Conservation (phyloP, 2,888 invertebrate species). For the Clepsis dumicolana region DNA sequence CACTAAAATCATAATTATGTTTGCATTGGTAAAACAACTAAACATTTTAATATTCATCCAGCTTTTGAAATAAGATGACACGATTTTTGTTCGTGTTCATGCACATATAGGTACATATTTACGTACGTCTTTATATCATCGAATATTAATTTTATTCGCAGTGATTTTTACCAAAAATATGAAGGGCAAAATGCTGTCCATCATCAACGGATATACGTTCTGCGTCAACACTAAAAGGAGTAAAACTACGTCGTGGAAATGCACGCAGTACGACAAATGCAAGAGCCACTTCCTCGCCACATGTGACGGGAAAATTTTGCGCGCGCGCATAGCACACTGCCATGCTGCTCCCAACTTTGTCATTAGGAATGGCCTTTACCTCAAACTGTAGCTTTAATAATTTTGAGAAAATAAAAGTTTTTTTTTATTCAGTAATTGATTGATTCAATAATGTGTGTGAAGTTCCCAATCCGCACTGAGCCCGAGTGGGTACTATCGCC, state of each 20-base stretch:
- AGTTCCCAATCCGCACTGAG: too few relatives aligned
- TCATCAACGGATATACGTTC: conserved; percentile 43
- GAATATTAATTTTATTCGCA: conserved; percentile 6
- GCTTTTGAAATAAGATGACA: too few relatives aligned
- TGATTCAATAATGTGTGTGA: too few relatives aligned
- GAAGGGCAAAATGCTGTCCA: neutral
- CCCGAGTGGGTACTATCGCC: too few relatives aligned
- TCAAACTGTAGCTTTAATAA: neutral
- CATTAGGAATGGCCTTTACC: neutral
- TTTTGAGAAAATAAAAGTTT: neutral
- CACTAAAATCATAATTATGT: too few relatives aligned
- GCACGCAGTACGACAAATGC: neutral
- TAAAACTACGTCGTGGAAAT: neutral
- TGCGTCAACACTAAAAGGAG: neutral
- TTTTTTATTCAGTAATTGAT: too few relatives aligned
- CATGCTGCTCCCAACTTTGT: neutral
- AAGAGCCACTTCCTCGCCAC: neutral
- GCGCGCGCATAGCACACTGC: neutral
- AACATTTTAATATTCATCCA: too few relatives aligned
- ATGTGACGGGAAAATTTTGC: neutral
- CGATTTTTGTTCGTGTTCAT: too few relatives aligned
- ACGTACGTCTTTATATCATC: too few relatives aligned
- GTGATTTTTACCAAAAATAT: conserved; percentile 7
- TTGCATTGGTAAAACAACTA: too few relatives aligned
- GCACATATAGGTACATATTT: too few relatives aligned